These are phyloP conservation scores for Heliconius hermathena DNA, from an alignment of 1,140 invertebrate genomes.

Conservation along the genomic window DNA sequence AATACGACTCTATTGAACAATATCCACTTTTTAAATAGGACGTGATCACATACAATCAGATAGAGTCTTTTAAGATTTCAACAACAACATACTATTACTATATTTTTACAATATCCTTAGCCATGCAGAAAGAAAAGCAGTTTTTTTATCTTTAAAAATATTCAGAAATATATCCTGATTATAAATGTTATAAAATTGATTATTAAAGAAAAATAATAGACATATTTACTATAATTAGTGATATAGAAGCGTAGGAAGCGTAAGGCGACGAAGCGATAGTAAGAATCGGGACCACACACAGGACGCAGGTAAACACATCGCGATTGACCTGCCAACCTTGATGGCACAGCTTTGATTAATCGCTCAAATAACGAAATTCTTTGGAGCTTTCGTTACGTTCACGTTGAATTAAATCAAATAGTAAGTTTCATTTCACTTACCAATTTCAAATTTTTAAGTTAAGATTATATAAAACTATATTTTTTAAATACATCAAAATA, in stretches of 20 bases:
- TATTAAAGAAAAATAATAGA: not conserved
- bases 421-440: not conserved
- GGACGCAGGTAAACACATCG: slow-evolving; percentile 50
- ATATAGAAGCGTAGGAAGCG: not conserved
- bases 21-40: too few relatives aligned
- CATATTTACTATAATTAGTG: slow-evolving; percentile 6
- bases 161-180: not conserved
- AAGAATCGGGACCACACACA: slow-evolving; percentile 56
- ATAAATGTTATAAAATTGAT: not conserved
- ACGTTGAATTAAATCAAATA: not conserved
- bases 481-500: not conserved
- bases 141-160: too few relatives aligned
- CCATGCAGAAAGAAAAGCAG: too few relatives aligned
- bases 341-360: slow-evolving; percentile 48
- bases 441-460: not conserved
- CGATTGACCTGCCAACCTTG: slow-evolving; percentile 29
- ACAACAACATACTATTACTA: not conserved
- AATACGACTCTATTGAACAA: too few relatives aligned
- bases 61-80: too few relatives aligned
- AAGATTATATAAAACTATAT: not conserved
- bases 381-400: slow-evolving; percentile 1
- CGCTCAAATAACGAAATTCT: slow-evolving; percentile 8
- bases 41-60: too few relatives aligned
- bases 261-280: not conserved
- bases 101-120: not conserved